Percentiles rank a stretch among this genome's conserved stretches.
Evolutionary conservation across 2,888 invertebrate genomes (phyloP).

Genomic region (Drosophila recens): DNA sequence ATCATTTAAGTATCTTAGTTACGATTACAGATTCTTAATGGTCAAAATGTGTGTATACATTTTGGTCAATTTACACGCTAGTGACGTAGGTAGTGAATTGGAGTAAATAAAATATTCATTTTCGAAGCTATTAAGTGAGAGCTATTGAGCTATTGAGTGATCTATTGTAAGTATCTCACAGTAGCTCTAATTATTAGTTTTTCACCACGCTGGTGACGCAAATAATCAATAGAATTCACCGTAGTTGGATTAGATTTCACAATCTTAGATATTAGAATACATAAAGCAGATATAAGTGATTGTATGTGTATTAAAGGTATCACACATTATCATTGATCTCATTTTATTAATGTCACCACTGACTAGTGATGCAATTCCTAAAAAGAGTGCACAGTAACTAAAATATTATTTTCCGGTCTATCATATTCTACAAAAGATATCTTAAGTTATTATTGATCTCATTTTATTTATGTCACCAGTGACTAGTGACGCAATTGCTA

Average conservation of each 20-base stretch:
- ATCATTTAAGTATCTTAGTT: neutral
- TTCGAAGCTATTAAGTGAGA: neutral
- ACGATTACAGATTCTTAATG: neutral
- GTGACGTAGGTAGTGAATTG: neutral
- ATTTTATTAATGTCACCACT: no score
- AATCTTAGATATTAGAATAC: neutral
- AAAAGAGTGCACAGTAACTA: no score
- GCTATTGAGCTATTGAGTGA: no score
- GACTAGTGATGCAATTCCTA: no score
- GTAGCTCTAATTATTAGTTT: no score
- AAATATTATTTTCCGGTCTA: no score
- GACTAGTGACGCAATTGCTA: no score
- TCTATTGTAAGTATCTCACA: neutral
- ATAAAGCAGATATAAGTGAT: neutral
- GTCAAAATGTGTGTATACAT: neutral
- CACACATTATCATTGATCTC: no score
- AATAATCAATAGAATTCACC: neutral
- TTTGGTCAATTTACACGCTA: neutral
- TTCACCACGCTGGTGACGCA: neutral
- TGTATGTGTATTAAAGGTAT: no score
- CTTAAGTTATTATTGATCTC: no score
- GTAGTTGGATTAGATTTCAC: neutral
- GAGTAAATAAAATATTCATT: neutral
- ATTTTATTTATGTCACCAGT: no score
- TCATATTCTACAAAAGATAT: no score